Evolutionary conservation across 2,113 vertebrate genomes (phyloP), one percentile per base, ranked within the genome.

Genomic region (Scomber scombrus): DNA sequence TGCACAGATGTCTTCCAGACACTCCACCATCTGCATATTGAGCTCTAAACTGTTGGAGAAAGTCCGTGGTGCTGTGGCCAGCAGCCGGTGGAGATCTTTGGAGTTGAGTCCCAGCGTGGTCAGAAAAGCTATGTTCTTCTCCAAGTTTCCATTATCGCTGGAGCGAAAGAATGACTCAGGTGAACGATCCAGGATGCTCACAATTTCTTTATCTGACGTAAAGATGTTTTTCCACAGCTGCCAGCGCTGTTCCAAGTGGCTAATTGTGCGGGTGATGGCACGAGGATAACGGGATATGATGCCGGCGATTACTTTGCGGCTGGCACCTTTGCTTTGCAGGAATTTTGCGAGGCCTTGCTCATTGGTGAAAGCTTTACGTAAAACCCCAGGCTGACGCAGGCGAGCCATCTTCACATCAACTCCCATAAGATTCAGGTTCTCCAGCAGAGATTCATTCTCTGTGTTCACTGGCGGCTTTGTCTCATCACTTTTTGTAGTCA

Each of bases 141-240:
- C 61, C 71, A 97, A 69, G 23, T 95, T 94, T 0, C 19, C 63
- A 14, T 96, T 97, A 89, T 94, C 93, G 61, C 74, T 90, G 11
- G 93, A 96, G 55, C 95, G 94, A 85, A 97, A 96, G 90, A 97
- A 97, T 0, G 91, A 96, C 68, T 96, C 95, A 0, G 95, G 94
- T 0, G 95, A 96, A 34, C 95, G 93, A 50, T 94, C 54, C 45
- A 97, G 60, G 78, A 96, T 94, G 49, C 26, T 93, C 58, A 96
- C 23, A 66, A 96, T 95, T 86, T 97, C 95, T 11, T 23, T 11
- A 47, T 96, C 95, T 1, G 67, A 90, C 23, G 65, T 67, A 45
- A 95, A 92, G 85, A 96, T 86, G 47, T 63, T 94, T 80, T 93
- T 93, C 96, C 96, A 97, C 7, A 97, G 88, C 55, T 88, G 18